phyloP scores from a whole-genome alignment of 2,113 vertebrate genomes.

The Chaetura pelagica region DNA sequence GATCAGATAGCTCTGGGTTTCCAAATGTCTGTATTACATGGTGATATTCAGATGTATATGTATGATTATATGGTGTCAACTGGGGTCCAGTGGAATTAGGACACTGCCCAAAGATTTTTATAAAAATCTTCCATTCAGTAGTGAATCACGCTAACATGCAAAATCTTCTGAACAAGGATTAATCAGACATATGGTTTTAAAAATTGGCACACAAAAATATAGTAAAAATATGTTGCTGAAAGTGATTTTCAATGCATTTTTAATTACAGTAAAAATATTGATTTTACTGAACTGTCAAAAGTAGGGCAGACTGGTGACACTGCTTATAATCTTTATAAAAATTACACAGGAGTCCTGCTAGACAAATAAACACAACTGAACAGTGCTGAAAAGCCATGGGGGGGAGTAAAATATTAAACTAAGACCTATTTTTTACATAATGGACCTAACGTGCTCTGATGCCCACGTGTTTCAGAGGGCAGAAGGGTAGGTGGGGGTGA shows the following conservation, averaged over 20 bases:
- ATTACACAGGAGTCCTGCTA: neutral
- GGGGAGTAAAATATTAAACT: neutral
- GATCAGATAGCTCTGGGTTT: neutral
- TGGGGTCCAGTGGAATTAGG: neutral
- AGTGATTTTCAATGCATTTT: neutral
- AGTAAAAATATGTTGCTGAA: neutral
- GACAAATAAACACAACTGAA: neutral
- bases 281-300: neutral
- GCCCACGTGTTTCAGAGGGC: neutral
- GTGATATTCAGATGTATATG: neutral
- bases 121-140: neutral
- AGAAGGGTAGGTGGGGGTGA: neutral
- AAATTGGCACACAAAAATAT: neutral
- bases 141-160: neutral
- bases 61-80: neutral
- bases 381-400: neutral
- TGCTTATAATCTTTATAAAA: neutral
- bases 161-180: neutral
- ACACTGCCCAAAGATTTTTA: neutral
- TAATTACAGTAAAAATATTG: neutral
- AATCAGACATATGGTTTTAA: neutral
- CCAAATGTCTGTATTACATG: neutral
- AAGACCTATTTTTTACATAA: neutral
- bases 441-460: accelerated
- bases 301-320: neutral